Evolutionary conservation across 2,113 vertebrate species (phyloP), one percentile per base, ranked within the genome.

Genomic region (Mirza zaza): DNA sequence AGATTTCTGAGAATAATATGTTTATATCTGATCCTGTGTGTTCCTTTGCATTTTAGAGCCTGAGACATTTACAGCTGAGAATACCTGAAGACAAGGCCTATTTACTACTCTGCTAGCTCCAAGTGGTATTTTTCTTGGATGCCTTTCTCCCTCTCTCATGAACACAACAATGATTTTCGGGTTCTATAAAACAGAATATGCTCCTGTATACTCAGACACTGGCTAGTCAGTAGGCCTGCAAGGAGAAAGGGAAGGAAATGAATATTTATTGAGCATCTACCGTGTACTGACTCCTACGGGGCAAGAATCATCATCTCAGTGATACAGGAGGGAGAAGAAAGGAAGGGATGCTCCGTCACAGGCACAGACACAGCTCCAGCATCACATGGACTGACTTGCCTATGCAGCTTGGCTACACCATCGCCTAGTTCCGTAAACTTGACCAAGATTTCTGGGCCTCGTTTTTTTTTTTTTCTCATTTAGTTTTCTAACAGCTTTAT

Each of bases 1-100:
- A 52, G 63, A 87, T 96, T 88, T 96, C 83, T 93, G 20, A 52
- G 67, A 81, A 61, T 67, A 59, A 67, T 9, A 82, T 23, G 36
- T 83, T 80, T 76, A 85, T 4, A 29, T 50, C 52, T 55, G 61
- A 91, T 55, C 18, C 50, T 89, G 11, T n/a, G 25, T 52, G 14
- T 81, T 73, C 45, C 17, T 90, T 87, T 95, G 76, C 34, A 87
- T 48, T 70, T 80, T 36, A 65, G 63, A 75, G 21, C 52, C 36
- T 45, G 50, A 48, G 21, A 68, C 32, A 29, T 52, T 73, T 13
- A 29, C 29, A 68, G 15, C 71, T 82, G 61, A n/a, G 20, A 85
- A 50, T 75, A 77, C 13, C 86, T 88, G 25, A 87, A 65, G 59
- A 29, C 6, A 36, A 94, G 8, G 27, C 20, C 10, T 42, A 4